Evolutionary conservation across 2,888 invertebrate species (phyloP).

Genomic region (Amphipyra berbera): DNA sequence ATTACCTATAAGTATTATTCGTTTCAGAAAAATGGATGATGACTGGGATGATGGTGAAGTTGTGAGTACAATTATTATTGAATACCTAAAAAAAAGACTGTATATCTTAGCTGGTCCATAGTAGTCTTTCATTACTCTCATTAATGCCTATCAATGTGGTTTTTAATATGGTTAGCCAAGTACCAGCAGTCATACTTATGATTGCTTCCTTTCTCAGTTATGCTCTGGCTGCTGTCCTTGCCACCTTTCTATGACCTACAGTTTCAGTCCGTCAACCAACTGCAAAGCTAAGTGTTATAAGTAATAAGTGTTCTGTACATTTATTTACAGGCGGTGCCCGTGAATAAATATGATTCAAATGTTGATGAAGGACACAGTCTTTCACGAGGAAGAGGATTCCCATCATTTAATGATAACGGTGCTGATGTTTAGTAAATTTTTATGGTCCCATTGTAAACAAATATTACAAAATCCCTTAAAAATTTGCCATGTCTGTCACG

Average conservation of each 20-base stretch:
- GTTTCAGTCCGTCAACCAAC: background rate
- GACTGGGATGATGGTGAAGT: constrained; percentile 89
- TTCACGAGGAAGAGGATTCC: constrained; percentile 87
- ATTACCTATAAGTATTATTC: background rate
- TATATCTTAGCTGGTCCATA: no score
- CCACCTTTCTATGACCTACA: background rate
- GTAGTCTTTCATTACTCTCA: no score
- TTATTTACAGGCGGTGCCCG: constrained; percentile 63
- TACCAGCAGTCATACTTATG: no score
- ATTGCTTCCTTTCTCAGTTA: no score
- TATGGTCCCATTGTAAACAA: background rate
- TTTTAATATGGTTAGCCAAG: no score
- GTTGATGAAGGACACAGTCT: constrained; percentile 88
- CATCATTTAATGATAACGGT: constrained; percentile 80
- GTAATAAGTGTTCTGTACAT: background rate
- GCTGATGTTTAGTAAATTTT: constrained; percentile 19
- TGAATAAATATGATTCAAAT: constrained; percentile 65
- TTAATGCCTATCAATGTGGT: no score
- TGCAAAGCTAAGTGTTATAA: background rate
- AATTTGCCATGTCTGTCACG: no score
- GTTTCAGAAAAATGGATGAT: constrained; percentile 86
- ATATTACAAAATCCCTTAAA: no score
- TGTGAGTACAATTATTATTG: constrained; percentile 64
- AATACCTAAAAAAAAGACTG: no score
- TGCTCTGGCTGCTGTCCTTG: no score